Percentiles rank a stretch among this genome's conserved stretches.
These are phyloP conservation scores for Megaceryle alcyon DNA, from an alignment of 2,797 vertebrate species.

Conservation along the genomic window DNA sequence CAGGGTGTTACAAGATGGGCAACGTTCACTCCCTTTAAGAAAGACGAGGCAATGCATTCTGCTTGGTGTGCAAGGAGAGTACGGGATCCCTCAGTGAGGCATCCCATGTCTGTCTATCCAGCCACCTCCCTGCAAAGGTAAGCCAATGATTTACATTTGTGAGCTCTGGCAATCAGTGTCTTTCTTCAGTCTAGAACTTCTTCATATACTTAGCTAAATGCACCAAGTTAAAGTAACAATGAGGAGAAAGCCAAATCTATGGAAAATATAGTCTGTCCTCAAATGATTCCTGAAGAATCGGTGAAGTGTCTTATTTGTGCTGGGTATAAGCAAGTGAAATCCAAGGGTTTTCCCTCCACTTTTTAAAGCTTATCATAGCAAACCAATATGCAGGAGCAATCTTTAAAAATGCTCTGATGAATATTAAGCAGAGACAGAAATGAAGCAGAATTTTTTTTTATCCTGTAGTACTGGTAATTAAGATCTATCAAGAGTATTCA, in stretches of 20 bases:
- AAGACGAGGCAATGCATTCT: background rate
- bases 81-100: background rate
- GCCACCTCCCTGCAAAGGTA: background rate
- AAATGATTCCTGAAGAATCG: too few species aligned
- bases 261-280: too few species aligned
- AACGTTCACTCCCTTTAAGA: background rate
- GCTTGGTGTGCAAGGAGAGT: background rate
- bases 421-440: background rate
- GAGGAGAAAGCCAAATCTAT: too few species aligned
- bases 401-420: background rate
- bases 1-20: background rate
- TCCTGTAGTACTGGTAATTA: background rate
- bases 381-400: background rate
- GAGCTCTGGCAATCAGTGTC: background rate
- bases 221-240: background rate
- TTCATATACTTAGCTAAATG: background rate
- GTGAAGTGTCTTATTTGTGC: background rate
- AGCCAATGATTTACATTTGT: background rate
- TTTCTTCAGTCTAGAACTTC: background rate
- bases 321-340: background rate
- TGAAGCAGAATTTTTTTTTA: background rate
- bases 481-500: background rate
- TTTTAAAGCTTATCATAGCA: background rate
- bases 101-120: background rate
- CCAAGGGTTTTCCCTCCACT: fast-evolving